Evolutionary conservation across 2,113 vertebrate species (phyloP).

Genomic region (Rhegmatorhina hoffmannsi): DNA sequence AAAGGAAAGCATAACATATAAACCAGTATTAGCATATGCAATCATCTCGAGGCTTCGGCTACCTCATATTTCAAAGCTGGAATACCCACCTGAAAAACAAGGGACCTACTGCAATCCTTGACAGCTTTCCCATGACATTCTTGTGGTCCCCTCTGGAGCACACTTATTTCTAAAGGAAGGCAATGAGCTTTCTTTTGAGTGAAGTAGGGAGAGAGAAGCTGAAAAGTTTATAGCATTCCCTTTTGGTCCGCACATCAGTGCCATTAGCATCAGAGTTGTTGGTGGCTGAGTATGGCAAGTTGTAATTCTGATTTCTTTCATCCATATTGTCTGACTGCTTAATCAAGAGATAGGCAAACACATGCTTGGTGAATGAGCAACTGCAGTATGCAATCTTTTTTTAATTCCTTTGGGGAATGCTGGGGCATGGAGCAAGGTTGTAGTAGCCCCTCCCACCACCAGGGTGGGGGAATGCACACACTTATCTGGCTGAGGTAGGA

Average conservation of each 20-base stretch:
- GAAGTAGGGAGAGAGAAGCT: slow-evolving; percentile 39
- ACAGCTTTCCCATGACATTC: background rate
- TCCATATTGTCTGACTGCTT: slow-evolving; percentile 28
- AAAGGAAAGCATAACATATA: background rate
- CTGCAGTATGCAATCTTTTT: rapidly evolving
- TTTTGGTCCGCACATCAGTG: slow-evolving; percentile 36
- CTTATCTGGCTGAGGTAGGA: background rate
- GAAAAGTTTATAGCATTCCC: slow-evolving; percentile 41
- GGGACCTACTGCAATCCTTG: rapidly evolving
- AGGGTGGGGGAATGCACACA: background rate
- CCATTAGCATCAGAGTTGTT: slow-evolving; percentile 40
- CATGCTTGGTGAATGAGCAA: background rate
- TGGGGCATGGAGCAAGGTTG: rapidly evolving
- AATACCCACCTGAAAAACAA: background rate
- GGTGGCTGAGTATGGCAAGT: background rate
- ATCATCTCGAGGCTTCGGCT: background rate
- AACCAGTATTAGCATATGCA: background rate
- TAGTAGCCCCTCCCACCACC: background rate
- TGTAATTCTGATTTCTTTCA: slow-evolving; percentile 49
- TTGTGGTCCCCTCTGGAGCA: background rate
- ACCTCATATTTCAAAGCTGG: background rate
- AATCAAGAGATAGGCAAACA: background rate
- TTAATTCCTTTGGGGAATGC: background rate
- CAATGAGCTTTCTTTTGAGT: background rate
- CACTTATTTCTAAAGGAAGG: background rate